phyloP scores from a whole-genome alignment of 2,113 vertebrate species.

The Datnioides undecimradiatus region DNA sequence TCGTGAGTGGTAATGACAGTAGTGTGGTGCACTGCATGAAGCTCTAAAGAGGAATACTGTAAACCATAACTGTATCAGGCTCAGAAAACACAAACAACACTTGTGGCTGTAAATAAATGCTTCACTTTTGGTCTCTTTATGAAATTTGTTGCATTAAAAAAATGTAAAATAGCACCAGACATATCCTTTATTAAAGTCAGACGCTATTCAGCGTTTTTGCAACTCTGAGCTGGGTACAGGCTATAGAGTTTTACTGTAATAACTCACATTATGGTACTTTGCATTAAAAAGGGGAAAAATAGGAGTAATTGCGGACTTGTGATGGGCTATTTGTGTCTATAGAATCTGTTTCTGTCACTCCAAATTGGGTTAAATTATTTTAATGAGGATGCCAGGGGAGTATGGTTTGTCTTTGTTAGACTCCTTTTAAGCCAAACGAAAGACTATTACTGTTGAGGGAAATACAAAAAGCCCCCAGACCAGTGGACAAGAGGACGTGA shows the following conservation, averaged over 20 bases:
- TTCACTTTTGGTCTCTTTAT: not conserved
- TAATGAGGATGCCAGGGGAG: conserved; percentile 7
- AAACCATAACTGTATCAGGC: no score
- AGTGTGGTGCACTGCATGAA: no score
- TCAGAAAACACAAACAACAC: no score
- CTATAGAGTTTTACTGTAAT: not conserved
- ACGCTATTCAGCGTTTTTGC: not conserved
- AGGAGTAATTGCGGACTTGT: not conserved
- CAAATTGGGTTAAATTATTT: conserved; percentile 23
- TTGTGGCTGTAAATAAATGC: no score
- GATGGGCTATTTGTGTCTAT: not conserved
- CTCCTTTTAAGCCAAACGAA: not conserved
- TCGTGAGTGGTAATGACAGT: no score
- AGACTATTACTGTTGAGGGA: not conserved
- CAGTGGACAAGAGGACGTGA: conserved; percentile 9
- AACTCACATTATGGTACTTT: not conserved
- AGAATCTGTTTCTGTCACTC: not conserved
- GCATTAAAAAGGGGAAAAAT: conserved; percentile 5
- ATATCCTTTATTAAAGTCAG: not conserved
- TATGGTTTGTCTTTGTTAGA: conserved; percentile 5
- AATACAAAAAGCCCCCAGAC: conserved; percentile 13
- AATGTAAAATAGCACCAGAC: no score
- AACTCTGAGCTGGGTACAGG: not conserved
- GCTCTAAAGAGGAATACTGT: not conserved
- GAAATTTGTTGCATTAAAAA: not conserved